These are phyloP conservation scores for Varecia variegata DNA, from an alignment of 2,797 vertebrate species.

Conservation along the genomic window DNA sequence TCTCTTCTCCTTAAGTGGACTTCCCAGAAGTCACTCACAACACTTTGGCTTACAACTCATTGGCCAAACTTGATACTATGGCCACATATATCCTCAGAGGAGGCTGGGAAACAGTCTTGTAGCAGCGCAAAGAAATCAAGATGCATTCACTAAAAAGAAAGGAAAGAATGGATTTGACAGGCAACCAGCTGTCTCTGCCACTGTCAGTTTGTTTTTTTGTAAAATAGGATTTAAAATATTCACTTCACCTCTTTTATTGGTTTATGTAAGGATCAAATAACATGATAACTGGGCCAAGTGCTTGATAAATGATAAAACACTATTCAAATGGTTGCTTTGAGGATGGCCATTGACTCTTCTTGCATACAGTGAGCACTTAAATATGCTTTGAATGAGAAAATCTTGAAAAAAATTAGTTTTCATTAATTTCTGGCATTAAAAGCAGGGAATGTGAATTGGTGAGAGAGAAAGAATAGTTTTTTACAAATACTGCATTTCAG, in stretches of 20 bases:
- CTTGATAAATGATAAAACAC: not conserved
- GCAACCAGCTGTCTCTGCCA: not conserved
- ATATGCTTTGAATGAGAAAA: not conserved
- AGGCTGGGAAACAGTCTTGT: not conserved
- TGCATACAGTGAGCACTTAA: not conserved
- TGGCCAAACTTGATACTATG: not conserved
- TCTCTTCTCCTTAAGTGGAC: not conserved
- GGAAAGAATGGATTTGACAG: not conserved
- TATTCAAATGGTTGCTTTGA: not conserved
- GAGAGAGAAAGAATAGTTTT: not conserved
- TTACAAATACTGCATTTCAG: not conserved
- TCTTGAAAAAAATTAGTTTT: not conserved
- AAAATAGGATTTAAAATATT: conserved; percentile 28
- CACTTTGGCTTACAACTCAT: not conserved
- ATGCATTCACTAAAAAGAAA: conserved; percentile 13
- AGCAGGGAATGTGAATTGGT: not conserved
- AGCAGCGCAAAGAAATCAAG: not conserved
- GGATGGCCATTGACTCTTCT: not conserved
- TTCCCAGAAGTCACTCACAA: not conserved
- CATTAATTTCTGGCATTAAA: not conserved
- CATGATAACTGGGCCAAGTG: not conserved
- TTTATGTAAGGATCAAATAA: not conserved
- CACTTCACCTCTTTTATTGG: not conserved
- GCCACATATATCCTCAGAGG: not conserved
- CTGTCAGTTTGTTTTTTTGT: not conserved